Percentiles rank a stretch among this genome's conserved stretches.
These are phyloP conservation scores for Brachypalpus laphriformis DNA, from an alignment of 2,888 invertebrate species.

Conservation along the genomic window DNA sequence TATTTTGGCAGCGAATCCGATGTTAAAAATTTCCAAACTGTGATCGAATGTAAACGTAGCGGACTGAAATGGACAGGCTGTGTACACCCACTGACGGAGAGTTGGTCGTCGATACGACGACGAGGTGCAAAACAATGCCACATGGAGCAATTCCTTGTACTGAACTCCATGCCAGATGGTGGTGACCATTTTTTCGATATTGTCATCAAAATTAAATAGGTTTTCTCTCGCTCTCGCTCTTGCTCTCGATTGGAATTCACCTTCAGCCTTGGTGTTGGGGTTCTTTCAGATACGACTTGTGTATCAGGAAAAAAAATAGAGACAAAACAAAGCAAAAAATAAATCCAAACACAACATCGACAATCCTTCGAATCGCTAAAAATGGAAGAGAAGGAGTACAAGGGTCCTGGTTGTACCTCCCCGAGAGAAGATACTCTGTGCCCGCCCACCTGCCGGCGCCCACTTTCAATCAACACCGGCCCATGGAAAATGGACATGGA, in stretches of 20 bases:
- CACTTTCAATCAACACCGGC: constrained; percentile 69
- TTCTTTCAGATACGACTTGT: constrained; percentile 7
- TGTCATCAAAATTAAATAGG: constrained; percentile 78
- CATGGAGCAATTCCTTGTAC: constrained; percentile 56
- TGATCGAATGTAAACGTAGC: constrained; percentile 79
- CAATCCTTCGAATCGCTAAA: constrained; percentile 49
- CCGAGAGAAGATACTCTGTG: constrained; percentile 24
- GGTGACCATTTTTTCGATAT: constrained; percentile 77
- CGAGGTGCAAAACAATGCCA: constrained; percentile 32
- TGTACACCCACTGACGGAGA: constrained; percentile 78
- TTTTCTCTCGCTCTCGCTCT: constrained; percentile 65
- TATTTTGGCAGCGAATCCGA: constrained; percentile 76
- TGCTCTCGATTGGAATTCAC: constrained; percentile 25
- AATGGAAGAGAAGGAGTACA: constrained; percentile 50
- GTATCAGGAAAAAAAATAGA: constrained; percentile 7
- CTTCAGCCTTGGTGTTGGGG: constrained; percentile 9
- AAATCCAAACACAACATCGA: constrained; percentile 31
- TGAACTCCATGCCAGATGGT: constrained; percentile 61
- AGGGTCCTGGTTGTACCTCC: constrained; percentile 42
- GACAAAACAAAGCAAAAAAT: not conserved
- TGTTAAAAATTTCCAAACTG: constrained; percentile 78
- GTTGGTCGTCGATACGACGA: constrained; percentile 78
- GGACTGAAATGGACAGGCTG: constrained; percentile 79
- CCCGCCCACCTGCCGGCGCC: constrained; percentile 52
- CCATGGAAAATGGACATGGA: constrained; percentile 36